A percentile compares a stretch with the other conserved stretches of the same genome.
Conservation (phyloP, 2,888 invertebrate genomes). For the Phortica okadai region DNA sequence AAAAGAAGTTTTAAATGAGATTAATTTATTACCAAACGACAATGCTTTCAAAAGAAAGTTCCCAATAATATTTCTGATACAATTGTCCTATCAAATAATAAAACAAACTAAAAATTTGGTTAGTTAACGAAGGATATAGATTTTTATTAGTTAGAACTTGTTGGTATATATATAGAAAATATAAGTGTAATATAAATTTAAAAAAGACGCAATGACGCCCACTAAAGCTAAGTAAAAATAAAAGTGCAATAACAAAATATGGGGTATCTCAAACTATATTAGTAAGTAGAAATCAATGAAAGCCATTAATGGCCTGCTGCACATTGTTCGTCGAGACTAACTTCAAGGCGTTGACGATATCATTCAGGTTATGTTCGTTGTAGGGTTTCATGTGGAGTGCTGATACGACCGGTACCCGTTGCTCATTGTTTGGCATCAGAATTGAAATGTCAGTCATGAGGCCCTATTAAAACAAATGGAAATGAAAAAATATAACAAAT, state of each 20-base stretch:
- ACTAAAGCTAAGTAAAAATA: not conserved
- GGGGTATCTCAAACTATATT: not conserved
- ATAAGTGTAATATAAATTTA: not conserved
- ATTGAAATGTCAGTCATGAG: slow-evolving; percentile 73
- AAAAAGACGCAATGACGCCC: not conserved
- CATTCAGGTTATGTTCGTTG: slow-evolving; percentile 74
- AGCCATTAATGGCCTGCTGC: slow-evolving; percentile 76
- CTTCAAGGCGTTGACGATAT: slow-evolving; percentile 74
- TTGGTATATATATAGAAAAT: not conserved
- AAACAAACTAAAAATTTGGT: not conserved
- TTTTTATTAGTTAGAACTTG: not conserved
- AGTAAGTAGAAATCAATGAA: slow-evolving; percentile 56
- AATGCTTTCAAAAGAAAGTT: no score
- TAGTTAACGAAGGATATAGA: not conserved
- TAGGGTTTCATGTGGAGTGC: slow-evolving; percentile 72
- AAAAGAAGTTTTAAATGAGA: no score
- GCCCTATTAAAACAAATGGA: slow-evolving; percentile 57
- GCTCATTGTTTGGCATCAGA: slow-evolving; percentile 71
- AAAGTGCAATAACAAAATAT: slow-evolving; percentile 1
- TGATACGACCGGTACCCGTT: slow-evolving; percentile 75
- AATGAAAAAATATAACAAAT: slow-evolving; percentile 7
- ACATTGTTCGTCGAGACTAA: slow-evolving; percentile 75
- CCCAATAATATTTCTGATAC: no score
- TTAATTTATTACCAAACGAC: no score
- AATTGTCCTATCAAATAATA: not conserved